Evolutionary conservation across 2,113 vertebrate genomes (phyloP).

Genomic region (Lampris incognitus): DNA sequence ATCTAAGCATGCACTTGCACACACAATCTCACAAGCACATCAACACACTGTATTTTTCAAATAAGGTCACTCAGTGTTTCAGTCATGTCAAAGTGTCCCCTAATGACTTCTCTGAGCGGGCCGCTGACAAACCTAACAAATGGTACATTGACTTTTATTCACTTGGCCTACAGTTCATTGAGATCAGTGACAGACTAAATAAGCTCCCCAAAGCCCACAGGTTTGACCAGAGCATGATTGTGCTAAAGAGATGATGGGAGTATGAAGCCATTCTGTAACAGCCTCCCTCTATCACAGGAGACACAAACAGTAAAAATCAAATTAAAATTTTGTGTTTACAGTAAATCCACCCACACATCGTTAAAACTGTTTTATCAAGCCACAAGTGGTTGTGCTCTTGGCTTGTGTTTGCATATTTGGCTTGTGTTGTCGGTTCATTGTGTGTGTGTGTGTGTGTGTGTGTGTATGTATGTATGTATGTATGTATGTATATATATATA

Average conservation of each 20-base stretch:
- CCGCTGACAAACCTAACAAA: constrained; percentile 50
- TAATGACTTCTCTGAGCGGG: constrained; percentile 26
- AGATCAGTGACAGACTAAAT: constrained; percentile 63
- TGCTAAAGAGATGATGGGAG: constrained; percentile 64
- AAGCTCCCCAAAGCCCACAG: constrained; percentile 55
- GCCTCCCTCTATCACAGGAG: constrained; percentile 40
- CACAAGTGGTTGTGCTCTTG: constrained; percentile 59
- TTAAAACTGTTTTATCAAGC: constrained; percentile 66
- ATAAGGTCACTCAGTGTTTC: constrained; percentile 51
- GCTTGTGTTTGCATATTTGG: constrained; percentile 54
- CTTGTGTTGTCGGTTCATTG: constrained; percentile 43
- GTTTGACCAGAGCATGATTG: constrained; percentile 65
- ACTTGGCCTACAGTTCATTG: constrained; percentile 52
- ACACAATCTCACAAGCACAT: constrained; percentile 32
- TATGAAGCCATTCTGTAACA: constrained; percentile 44
- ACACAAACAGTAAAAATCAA: constrained; percentile 63
- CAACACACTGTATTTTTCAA: constrained; percentile 26
- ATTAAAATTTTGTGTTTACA: constrained; percentile 72
- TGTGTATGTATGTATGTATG: constrained; percentile 28
- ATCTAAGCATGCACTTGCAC: background rate
- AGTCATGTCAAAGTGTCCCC: constrained; percentile 43
- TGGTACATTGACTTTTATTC: constrained; percentile 61
- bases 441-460: constrained; percentile 26
- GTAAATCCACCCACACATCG: constrained; percentile 59
- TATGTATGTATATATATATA: background rate